These are phyloP conservation scores for Agrochola circellaris DNA, from an alignment of 2,888 invertebrate genomes.

Conservation along the genomic window DNA sequence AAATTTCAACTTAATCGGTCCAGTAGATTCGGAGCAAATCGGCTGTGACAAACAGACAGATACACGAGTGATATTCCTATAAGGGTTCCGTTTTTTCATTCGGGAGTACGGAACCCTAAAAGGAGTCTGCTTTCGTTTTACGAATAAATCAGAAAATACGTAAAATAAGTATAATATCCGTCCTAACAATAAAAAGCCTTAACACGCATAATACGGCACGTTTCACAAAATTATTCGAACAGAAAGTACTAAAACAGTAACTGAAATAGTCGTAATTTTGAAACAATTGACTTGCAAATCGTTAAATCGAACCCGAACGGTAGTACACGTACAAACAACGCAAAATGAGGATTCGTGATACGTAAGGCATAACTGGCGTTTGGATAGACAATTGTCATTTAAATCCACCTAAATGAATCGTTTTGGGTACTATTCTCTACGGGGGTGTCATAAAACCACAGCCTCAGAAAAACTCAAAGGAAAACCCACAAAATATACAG, in stretches of 20 bases:
- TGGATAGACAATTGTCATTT: slow-evolving; percentile 76
- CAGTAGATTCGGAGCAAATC: background rate
- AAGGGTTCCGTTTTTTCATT: background rate
- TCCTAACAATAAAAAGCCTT: slow-evolving; percentile 19
- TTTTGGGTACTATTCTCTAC: slow-evolving; percentile 65
- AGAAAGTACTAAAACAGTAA: slow-evolving; percentile 52
- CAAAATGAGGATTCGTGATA: slow-evolving; percentile 71
- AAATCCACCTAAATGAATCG: slow-evolving; percentile 77
- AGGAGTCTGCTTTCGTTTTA: background rate
- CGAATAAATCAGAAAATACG: background rate
- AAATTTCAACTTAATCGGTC: background rate
- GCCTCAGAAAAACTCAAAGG: slow-evolving; percentile 41
- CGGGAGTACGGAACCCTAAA: background rate
- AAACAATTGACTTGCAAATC: slow-evolving; percentile 56
- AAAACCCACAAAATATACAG: slow-evolving; percentile 50
- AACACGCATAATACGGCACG: slow-evolving; percentile 34
- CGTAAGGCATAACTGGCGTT: slow-evolving; percentile 70
- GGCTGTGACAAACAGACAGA: too few species aligned
- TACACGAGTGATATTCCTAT: background rate
- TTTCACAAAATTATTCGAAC: slow-evolving; percentile 45
- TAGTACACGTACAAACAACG: slow-evolving; percentile 58
- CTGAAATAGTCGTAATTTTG: slow-evolving; percentile 47
- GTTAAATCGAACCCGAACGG: slow-evolving; percentile 57
- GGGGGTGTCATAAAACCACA: slow-evolving; percentile 65
- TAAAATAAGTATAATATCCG: background rate